Conservation (phyloP, 2,888 invertebrate genomes). For the Drosophila mettleri region DNA sequence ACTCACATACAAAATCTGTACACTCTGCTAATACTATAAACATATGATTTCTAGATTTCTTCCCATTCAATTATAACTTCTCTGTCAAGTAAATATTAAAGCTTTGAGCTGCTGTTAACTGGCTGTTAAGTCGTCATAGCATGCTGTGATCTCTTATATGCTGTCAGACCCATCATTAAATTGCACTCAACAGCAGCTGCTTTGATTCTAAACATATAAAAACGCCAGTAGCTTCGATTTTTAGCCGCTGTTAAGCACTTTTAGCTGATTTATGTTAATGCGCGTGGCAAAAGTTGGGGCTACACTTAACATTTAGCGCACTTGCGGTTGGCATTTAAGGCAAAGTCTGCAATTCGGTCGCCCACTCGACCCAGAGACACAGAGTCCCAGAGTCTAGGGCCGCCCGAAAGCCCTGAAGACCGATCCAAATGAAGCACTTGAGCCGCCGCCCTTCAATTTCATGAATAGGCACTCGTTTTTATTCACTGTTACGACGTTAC, state of each 20-base stretch:
- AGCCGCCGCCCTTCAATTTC: slow-evolving; percentile 43
- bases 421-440: slow-evolving; percentile 36
- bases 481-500: slow-evolving; percentile 10
- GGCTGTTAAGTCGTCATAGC: neutral
- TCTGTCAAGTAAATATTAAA: neutral
- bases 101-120: neutral
- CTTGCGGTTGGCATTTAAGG: slow-evolving; percentile 9
- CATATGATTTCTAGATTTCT: neutral
- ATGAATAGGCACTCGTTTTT: slow-evolving; percentile 17
- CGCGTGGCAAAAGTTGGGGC: slow-evolving; percentile 6
- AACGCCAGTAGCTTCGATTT: neutral
- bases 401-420: slow-evolving; percentile 29
- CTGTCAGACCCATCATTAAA: neutral
- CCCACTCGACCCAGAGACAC: slow-evolving; percentile 32
- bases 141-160: neutral
- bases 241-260: slow-evolving; percentile 10
- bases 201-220: neutral
- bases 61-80: neutral
- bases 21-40: neutral
- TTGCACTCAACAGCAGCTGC: neutral
- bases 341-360: slow-evolving; percentile 27
- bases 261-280: slow-evolving; percentile 29
- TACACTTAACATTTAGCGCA: slow-evolving; percentile 19
- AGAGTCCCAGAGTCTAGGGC: neutral
- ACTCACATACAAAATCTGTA: no score